These are phyloP conservation scores for Euura lappo DNA, from an alignment of 1,140 invertebrate genomes.

Conservation along the genomic window DNA sequence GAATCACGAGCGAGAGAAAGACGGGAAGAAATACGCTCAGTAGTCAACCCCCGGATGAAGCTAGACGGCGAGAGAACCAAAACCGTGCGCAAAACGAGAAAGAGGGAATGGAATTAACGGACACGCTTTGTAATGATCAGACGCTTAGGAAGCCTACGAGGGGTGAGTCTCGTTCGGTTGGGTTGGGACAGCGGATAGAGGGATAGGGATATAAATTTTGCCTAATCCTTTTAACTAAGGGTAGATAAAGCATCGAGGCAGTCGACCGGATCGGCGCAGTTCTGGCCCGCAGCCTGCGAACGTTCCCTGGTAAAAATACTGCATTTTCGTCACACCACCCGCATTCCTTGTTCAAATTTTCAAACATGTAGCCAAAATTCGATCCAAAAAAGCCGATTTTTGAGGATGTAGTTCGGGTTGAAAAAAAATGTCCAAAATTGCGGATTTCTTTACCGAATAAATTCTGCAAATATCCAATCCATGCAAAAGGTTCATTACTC, in stretches of 20 bases:
- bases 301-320: background rate
- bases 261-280: background rate
- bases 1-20: too few species aligned
- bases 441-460: too few species aligned
- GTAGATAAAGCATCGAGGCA: slow-evolving; percentile 2
- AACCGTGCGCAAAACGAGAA: background rate
- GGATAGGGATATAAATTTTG: background rate
- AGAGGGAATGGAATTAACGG: background rate
- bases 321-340: background rate
- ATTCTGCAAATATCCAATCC: too few species aligned
- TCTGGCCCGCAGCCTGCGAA: background rate
- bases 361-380: too few species aligned
- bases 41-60: background rate
- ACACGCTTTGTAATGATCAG: background rate
- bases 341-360: background rate
- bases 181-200: background rate
- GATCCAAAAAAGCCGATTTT: background rate
- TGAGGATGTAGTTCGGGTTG: too few species aligned
- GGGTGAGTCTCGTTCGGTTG: too few species aligned
- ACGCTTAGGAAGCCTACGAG: too few species aligned
- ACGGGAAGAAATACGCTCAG: too few species aligned
- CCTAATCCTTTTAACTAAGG: slow-evolving; percentile 5
- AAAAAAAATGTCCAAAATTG: too few species aligned
- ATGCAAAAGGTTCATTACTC: too few species aligned
- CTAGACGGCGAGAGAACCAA: slow-evolving; percentile 11